Conservation (phyloP, 2,797 vertebrate genomes). For the Sebastes alutus region DNA sequence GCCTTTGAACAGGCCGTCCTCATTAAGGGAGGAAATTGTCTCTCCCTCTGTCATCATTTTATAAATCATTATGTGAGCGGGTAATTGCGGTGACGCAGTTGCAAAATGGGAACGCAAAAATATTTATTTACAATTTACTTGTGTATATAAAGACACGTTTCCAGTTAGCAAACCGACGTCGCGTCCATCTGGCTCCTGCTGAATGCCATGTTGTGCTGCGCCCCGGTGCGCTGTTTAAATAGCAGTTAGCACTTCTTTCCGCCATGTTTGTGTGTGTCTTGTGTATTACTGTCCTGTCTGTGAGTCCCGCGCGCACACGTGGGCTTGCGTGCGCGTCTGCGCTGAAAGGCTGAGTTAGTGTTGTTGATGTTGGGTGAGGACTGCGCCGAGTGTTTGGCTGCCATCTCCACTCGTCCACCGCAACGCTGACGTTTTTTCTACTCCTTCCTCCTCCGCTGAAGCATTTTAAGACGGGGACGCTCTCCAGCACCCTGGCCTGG, state of each 20-base stretch:
- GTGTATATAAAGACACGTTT: constrained; percentile 50
- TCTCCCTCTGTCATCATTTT: constrained; percentile 65
- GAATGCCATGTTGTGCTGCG: constrained; percentile 60
- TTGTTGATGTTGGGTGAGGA: constrained; percentile 71
- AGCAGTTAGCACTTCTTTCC: constrained; percentile 69
- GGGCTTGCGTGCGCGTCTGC: constrained; percentile 4
- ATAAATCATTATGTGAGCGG: constrained; percentile 69
- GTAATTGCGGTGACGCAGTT: constrained; percentile 64
- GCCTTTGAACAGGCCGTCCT: constrained; percentile 53
- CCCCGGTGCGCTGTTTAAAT: constrained; percentile 53
- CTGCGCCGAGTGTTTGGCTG: constrained; percentile 54
- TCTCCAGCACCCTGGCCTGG: constrained; percentile 60
- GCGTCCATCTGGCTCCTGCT: constrained; percentile 59
- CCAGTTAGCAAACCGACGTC: constrained; percentile 44
- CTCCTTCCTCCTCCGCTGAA: constrained; percentile 57
- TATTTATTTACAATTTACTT: constrained; percentile 74
- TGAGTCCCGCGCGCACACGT: neutral
- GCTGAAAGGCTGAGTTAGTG: constrained; percentile 61
- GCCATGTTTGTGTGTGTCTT: constrained; percentile 31
- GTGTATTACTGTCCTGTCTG: constrained; percentile 35
- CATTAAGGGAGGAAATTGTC: constrained; percentile 64
- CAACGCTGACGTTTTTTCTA: constrained; percentile 50
- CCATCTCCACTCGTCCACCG: constrained; percentile 53
- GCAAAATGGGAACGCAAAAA: constrained; percentile 56
- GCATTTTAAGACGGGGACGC: constrained; percentile 36